phyloP scores from a whole-genome alignment of 2,113 vertebrate species.

The Larimichthys crocea region DNA sequence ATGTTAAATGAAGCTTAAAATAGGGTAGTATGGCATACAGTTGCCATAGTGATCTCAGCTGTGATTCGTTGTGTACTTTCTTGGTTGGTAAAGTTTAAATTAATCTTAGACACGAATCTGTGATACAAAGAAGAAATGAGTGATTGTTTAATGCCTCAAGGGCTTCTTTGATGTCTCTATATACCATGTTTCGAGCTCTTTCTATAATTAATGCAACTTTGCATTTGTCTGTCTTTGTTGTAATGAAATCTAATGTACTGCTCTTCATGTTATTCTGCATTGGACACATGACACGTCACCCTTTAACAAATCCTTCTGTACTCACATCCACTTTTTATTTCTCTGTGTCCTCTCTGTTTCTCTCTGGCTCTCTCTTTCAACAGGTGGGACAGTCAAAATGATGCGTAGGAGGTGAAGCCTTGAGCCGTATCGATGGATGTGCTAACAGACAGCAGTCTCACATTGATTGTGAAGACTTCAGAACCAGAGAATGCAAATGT shows the following conservation, averaged over 20 bases:
- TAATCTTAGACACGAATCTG: conserved; percentile 68
- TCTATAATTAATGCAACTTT: conserved; percentile 43
- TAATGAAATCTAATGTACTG: conserved; percentile 36
- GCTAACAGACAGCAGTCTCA: conserved; percentile 93
- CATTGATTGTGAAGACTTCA: conserved; percentile 90
- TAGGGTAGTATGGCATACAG: conserved; percentile 80
- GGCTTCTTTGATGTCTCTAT: conserved; percentile 62
- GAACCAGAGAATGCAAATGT: conserved; percentile 90
- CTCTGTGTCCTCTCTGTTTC: conserved; percentile 22
- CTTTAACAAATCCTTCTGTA: conserved; percentile 13
- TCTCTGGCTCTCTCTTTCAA: conserved; percentile 66
- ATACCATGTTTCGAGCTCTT: conserved; percentile 50
- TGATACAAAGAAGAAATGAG: conserved; percentile 58
- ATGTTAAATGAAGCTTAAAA: conserved; percentile 85
- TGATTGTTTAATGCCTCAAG: conserved; percentile 56
- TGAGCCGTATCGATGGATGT: conserved; percentile 96
- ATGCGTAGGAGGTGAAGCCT: conserved; percentile 90
- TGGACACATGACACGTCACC: conserved; percentile 37
- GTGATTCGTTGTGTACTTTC: conserved; percentile 78
- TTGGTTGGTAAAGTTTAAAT: conserved; percentile 78
- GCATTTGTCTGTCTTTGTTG: conserved; percentile 46
- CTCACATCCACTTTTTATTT: conserved; percentile 38
- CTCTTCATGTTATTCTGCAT: conserved; percentile 34
- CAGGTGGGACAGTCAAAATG: conserved; percentile 90
- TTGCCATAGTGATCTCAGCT: conserved; percentile 82